phyloP scores from a whole-genome alignment of 1,140 invertebrate genomes.

The Galleria mellonella region DNA sequence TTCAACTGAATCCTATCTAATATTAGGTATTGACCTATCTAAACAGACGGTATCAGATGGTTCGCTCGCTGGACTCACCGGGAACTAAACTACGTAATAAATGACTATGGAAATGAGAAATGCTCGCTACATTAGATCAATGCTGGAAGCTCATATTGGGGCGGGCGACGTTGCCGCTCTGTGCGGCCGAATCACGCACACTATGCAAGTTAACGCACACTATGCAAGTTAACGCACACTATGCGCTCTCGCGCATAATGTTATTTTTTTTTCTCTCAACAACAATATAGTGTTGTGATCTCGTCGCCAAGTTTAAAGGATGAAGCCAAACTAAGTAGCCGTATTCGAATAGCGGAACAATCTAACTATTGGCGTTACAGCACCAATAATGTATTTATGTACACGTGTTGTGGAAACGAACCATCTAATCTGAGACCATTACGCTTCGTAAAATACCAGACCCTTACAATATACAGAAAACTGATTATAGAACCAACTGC shows the following conservation, averaged over 20 bases:
- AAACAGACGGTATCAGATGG: neutral
- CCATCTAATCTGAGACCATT: too few relatives aligned
- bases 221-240: neutral
- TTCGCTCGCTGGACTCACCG: neutral
- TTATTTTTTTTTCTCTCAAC: too few relatives aligned
- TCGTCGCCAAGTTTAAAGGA: neutral
- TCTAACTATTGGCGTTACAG: too few relatives aligned
- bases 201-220: neutral
- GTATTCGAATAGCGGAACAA: neutral
- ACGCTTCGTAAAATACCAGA: neutral
- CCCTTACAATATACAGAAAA: neutral
- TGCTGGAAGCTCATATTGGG: neutral
- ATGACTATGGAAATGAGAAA: neutral
- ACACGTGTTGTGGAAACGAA: too few relatives aligned
- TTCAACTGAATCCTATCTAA: constrained; percentile 13
- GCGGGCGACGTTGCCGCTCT: constrained; percentile 16
- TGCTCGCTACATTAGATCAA: neutral
- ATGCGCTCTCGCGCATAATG: too few relatives aligned
- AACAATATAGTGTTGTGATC: too few relatives aligned
- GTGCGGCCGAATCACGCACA: neutral
- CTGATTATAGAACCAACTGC: constrained; percentile 17
- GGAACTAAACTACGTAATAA: neutral
- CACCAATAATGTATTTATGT: too few relatives aligned
- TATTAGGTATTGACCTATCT: constrained; percentile 9
- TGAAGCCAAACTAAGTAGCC: neutral